Evolutionary conservation across 1,140 invertebrate genomes (phyloP).

Genomic region (Drosophila lacertosa): DNA sequence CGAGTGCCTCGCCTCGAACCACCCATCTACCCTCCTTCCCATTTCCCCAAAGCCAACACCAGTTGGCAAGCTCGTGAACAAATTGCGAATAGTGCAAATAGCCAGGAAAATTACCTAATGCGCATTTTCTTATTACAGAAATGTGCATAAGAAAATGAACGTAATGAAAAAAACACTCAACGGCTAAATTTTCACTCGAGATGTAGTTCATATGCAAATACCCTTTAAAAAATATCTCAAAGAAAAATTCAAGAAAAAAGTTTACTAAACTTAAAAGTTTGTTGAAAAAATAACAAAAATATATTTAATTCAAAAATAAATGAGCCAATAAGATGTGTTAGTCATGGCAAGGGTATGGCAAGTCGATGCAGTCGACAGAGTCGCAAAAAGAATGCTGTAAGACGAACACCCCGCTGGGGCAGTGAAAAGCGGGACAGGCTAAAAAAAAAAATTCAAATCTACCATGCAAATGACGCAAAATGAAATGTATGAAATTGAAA

Average conservation of each 20-base stretch:
- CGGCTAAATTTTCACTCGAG: not conserved
- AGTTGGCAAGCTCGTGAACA: slow-evolving; percentile 28
- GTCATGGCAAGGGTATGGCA: not conserved
- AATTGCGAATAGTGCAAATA: slow-evolving; percentile 78
- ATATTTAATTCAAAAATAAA: slow-evolving; percentile 1
- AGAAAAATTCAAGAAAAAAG: not conserved
- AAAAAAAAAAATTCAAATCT: slow-evolving; percentile 38
- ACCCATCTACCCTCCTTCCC: not conserved
- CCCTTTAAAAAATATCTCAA: not conserved
- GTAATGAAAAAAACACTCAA: slow-evolving; percentile 71
- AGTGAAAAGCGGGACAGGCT: not conserved
- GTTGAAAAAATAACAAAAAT: not conserved
- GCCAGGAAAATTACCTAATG: slow-evolving; percentile 80
- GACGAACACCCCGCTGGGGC: too few species aligned
- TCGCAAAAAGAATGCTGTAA: too few species aligned
- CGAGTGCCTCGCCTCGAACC: not conserved
- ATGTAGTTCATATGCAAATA: not conserved
- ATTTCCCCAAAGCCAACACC: not conserved
- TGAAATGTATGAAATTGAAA: slow-evolving; percentile 74
- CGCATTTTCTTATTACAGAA: slow-evolving; percentile 80
- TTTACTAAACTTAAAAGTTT: not conserved
- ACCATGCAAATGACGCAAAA: slow-evolving; percentile 71
- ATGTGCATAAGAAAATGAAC: slow-evolving; percentile 80
- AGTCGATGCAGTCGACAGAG: slow-evolving; percentile 10
- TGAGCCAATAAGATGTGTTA: not conserved